phyloP scores from a whole-genome alignment of 2,113 vertebrate species.

The Gallinago undulata region DNA sequence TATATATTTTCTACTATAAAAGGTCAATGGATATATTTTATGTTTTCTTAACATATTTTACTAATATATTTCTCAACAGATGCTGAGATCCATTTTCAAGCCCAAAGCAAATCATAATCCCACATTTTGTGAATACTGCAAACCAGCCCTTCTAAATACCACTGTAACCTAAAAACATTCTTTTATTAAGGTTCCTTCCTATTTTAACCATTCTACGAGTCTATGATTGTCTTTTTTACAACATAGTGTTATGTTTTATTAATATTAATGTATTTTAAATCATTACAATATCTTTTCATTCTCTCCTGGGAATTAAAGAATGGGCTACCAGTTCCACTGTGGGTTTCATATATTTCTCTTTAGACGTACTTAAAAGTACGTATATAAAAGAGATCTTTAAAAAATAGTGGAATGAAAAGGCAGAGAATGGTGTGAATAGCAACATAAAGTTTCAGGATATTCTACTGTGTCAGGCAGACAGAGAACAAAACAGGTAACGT shows the following conservation, averaged over 20 bases:
- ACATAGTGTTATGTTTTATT: neutral
- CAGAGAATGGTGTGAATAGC: neutral
- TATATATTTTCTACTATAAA: neutral
- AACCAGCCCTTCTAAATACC: neutral
- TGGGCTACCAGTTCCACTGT: neutral
- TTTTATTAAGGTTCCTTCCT: too few relatives aligned
- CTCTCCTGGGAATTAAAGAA: neutral
- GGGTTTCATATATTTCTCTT: neutral
- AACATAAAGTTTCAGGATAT: neutral
- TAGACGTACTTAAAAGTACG: neutral
- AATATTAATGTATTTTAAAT: neutral
- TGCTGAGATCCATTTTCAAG: neutral
- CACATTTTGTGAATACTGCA: neutral
- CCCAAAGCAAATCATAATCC: neutral
- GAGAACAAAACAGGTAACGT: neutral
- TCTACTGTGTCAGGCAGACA: neutral
- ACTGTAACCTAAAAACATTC: neutral
- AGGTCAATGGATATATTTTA: neutral
- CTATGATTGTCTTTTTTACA: neutral
- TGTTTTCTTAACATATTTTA: neutral
- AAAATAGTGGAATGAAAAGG: neutral
- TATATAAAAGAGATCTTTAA: neutral
- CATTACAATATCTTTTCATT: neutral
- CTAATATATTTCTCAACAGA: neutral
- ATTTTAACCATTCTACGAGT: too few relatives aligned